These are phyloP conservation scores for Eumeta japonica DNA, from an alignment of 1,140 invertebrate species.

Conservation along the genomic window DNA sequence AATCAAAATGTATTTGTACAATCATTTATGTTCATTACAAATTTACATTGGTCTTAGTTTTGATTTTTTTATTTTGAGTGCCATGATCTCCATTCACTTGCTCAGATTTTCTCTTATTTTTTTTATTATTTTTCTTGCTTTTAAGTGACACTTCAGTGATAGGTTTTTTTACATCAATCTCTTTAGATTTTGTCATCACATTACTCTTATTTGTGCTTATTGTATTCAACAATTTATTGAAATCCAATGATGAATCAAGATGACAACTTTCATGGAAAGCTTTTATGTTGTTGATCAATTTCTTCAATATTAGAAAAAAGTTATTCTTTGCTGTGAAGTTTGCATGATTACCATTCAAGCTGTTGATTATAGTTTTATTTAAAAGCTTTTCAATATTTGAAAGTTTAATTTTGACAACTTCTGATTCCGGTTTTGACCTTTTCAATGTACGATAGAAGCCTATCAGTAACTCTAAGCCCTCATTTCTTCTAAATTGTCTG, in stretches of 20 bases:
- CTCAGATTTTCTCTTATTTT: conserved; percentile 30
- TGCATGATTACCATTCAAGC: conserved; percentile 17
- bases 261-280: conserved; percentile 35
- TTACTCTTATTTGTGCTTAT: conserved; percentile 25
- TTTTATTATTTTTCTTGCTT: conserved; percentile 29
- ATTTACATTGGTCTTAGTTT: conserved; percentile 9
- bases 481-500: conserved; percentile 62
- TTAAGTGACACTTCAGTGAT: conserved; percentile 1
- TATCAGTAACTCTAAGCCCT: conserved; percentile 64
- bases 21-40: conserved; percentile 9
- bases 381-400: conserved; percentile 26
- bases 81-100: conserved; percentile 28
- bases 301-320: conserved; percentile 31
- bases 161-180: conserved; percentile 6
- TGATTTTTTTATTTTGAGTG: conserved; percentile 27
- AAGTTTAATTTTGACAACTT: conserved; percentile 17
- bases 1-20: too few species aligned
- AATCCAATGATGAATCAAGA: conserved; percentile 28
- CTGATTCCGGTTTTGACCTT: conserved; percentile 29
- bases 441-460: conserved; percentile 62
- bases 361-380: conserved; percentile 18
- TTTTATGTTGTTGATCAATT: conserved; percentile 40
- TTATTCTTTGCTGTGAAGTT: conserved; percentile 38
- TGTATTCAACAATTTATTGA: conserved; percentile 23
- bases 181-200: conserved; percentile 16